These are phyloP conservation scores for Ennomos fuscantarius DNA, from an alignment of 2,888 invertebrate species.

Conservation along the genomic window DNA sequence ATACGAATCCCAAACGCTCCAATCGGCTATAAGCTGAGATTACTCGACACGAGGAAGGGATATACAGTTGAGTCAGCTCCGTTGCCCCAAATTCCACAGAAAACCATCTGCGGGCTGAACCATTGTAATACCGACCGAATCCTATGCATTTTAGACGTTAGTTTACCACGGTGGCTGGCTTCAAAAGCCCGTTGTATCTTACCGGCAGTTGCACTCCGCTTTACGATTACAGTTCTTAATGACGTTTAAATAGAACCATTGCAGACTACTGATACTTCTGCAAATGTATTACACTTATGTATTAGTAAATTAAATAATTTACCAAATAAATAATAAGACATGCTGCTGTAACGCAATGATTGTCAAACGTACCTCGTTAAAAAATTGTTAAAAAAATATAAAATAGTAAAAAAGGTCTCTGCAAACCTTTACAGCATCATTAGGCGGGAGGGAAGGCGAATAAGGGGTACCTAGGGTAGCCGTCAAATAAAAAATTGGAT, in stretches of 20 bases:
- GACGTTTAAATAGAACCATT: conserved; percentile 45
- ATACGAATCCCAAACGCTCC: conserved; percentile 12
- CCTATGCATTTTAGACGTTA: conserved; percentile 42
- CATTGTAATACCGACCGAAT: conserved; percentile 59
- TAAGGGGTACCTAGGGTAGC: too few species aligned
- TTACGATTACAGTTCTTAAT: conserved; percentile 50
- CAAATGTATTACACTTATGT: conserved; percentile 13
- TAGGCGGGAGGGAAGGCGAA: too few species aligned
- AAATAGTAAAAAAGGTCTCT: too few species aligned
- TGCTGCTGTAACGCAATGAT: too few species aligned
- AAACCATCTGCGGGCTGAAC: conserved; percentile 66
- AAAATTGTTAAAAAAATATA: too few species aligned
- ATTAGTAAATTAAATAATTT: too few species aligned
- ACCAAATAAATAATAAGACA: too few species aligned
- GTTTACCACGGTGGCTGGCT: conserved; percentile 42
- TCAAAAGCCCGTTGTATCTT: conserved; percentile 68
- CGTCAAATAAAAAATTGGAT: too few species aligned
- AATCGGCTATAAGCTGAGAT: conserved; percentile 48
- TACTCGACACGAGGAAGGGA: conserved; percentile 71
- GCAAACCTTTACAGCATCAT: too few species aligned
- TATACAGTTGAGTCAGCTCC: conserved; percentile 81
- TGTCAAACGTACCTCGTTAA: too few species aligned
- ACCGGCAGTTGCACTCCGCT: conserved; percentile 57
- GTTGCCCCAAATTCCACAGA: conserved; percentile 79
- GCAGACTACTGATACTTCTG: conserved; percentile 18